A percentile compares a stretch with the other conserved stretches of the same genome.
These are phyloP conservation scores for Danio choprae DNA, from an alignment of 2,797 vertebrate species.

Conservation along the genomic window DNA sequence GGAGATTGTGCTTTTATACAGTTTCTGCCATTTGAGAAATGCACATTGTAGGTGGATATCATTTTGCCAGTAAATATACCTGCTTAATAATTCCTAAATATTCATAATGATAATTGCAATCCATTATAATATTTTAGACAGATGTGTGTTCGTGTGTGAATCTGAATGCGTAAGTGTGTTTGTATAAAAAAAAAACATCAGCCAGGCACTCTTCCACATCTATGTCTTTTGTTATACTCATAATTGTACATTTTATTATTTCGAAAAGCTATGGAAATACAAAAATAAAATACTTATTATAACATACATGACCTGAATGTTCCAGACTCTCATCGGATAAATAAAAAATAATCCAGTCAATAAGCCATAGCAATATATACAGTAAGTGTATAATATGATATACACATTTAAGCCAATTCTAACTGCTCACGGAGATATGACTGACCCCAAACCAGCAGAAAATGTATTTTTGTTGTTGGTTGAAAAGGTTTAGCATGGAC, in stretches of 20 bases:
- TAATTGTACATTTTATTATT: not conserved
- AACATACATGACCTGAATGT: conserved; percentile 1
- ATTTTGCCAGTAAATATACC: too few species aligned
- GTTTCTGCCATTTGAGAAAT: too few species aligned
- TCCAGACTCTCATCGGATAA: not conserved
- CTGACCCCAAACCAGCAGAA: not conserved
- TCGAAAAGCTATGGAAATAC: conserved; percentile 13
- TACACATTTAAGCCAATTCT: not conserved
- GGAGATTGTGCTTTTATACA: not conserved
- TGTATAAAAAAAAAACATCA: not conserved
- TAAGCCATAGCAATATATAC: not conserved
- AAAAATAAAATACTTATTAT: not conserved
- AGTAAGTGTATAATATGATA: not conserved
- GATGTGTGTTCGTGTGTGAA: not conserved
- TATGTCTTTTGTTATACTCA: not conserved
- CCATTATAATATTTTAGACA: too few species aligned
- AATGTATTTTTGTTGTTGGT: not conserved
- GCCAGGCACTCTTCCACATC: not conserved
- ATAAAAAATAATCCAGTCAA: not conserved
- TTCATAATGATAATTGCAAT: too few species aligned
- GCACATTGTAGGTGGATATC: too few species aligned
- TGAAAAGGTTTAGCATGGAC: not conserved
- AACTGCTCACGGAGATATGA: not conserved
- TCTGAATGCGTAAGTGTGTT: not conserved
- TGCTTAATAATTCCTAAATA: too few species aligned